phyloP scores from a whole-genome alignment of 1,140 invertebrate species.

The Drosophila setifemur region DNA sequence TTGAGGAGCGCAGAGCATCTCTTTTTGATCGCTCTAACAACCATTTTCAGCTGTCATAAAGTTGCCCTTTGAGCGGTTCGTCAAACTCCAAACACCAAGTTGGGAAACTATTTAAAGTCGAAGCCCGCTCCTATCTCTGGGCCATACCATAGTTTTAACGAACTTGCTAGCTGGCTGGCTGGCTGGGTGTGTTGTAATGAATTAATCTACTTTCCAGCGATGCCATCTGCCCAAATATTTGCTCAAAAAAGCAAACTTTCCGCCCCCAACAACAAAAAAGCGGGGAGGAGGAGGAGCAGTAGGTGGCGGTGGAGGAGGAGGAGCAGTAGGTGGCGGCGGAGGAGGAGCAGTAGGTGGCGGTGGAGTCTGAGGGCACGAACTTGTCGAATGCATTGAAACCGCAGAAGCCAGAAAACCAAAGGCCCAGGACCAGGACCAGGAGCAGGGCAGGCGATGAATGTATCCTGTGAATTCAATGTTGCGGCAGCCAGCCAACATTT shows the following conservation, averaged over 20 bases:
- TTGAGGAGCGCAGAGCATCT: background rate
- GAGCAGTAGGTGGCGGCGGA: too few species aligned
- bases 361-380: too few species aligned
- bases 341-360: too few species aligned
- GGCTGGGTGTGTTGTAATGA: constrained; percentile 43
- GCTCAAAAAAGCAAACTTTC: constrained; percentile 14
- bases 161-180: too few species aligned
- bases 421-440: background rate
- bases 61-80: constrained; percentile 31
- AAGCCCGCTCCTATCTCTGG: constrained; percentile 1
- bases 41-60: constrained; percentile 32
- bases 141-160: constrained; percentile 29
- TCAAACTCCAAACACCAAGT: constrained; percentile 11
- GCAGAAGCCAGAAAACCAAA: constrained; percentile 27
- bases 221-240: constrained; percentile 46
- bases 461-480: constrained; percentile 38
- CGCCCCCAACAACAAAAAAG: background rate
- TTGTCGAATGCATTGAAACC: constrained; percentile 46
- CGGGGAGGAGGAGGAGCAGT: background rate
- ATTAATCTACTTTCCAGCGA: constrained; percentile 46
- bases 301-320: background rate
- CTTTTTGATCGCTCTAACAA: background rate
- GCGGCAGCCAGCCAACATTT: constrained; percentile 43
- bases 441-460: constrained; percentile 16
- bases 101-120: constrained; percentile 24